These are phyloP conservation scores for Rhabdomys pumilio DNA, from an alignment of 2,797 vertebrate species.

Conservation along the genomic window DNA sequence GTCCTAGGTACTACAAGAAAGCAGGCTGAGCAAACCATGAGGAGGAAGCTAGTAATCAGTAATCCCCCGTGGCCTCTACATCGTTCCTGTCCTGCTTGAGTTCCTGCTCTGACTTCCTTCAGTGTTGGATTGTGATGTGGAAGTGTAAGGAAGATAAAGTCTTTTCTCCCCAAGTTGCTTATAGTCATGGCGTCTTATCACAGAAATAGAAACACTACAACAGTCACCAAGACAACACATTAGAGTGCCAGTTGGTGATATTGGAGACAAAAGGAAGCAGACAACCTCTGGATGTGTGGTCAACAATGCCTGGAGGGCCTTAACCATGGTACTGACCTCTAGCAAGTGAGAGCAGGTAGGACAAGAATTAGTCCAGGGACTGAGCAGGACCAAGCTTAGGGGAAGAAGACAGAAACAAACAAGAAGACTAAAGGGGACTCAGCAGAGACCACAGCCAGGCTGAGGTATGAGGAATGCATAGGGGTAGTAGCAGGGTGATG, in stretches of 20 bases:
- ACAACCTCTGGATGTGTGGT: background rate
- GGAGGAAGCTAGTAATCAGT: background rate
- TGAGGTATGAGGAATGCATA: too few species aligned
- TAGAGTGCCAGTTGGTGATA: background rate
- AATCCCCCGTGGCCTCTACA: background rate
- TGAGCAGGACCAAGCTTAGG: background rate
- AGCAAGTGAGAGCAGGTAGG: background rate
- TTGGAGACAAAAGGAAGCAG: background rate
- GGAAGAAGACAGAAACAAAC: background rate
- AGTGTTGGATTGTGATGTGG: background rate
- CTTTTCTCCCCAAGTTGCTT: background rate
- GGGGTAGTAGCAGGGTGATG: too few species aligned
- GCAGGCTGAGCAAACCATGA: background rate
- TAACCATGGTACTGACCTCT: background rate
- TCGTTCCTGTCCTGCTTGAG: background rate
- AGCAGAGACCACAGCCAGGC: background rate
- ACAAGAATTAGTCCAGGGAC: background rate
- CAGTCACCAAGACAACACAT: background rate
- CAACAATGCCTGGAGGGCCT: background rate
- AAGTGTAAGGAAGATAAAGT: background rate
- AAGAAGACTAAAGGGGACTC: background rate
- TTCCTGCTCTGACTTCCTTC: background rate
- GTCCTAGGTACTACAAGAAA: background rate
- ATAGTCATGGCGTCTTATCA: background rate
- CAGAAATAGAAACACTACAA: background rate